Conservation (phyloP, 1,140 invertebrate genomes). For the Trachymyrmex cornetzi region DNA sequence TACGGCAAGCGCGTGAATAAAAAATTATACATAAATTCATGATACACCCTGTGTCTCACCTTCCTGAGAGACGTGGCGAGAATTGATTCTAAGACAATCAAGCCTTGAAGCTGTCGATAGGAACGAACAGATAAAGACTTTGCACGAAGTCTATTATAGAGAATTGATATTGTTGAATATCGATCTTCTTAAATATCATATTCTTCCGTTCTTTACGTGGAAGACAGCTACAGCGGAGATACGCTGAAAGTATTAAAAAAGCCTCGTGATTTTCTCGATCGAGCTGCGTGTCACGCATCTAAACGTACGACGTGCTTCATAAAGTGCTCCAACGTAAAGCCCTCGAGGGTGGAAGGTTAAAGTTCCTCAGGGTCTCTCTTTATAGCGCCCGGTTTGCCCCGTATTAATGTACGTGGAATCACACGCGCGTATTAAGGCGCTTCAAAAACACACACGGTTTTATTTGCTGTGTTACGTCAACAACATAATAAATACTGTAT, state of each 20-base stretch:
- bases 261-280: background rate
- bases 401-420: slow-evolving; percentile 25
- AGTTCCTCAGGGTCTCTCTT: slow-evolving; percentile 47
- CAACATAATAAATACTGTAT: background rate
- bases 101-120: background rate
- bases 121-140: background rate
- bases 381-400: slow-evolving; percentile 1
- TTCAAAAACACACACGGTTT: background rate
- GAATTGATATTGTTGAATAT: background rate
- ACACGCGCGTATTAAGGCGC: slow-evolving; percentile 23
- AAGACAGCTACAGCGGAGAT: background rate
- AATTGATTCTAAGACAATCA: background rate
- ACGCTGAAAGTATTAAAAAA: slow-evolving; percentile 11
- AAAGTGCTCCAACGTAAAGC: slow-evolving; percentile 12
- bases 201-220: background rate
- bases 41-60: background rate
- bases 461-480: background rate
- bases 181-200: slow-evolving; percentile 23
- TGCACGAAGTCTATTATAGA: background rate
- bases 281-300: slow-evolving; percentile 7
- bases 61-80: too few relatives aligned
- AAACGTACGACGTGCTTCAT: slow-evolving; percentile 17
- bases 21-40: slow-evolving; percentile 14
- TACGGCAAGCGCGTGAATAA: background rate
- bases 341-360: slow-evolving; percentile 33